Base-by-base conservation (phyloP, 1,140 invertebrate species). In the Halictus rubicundus region DNA sequence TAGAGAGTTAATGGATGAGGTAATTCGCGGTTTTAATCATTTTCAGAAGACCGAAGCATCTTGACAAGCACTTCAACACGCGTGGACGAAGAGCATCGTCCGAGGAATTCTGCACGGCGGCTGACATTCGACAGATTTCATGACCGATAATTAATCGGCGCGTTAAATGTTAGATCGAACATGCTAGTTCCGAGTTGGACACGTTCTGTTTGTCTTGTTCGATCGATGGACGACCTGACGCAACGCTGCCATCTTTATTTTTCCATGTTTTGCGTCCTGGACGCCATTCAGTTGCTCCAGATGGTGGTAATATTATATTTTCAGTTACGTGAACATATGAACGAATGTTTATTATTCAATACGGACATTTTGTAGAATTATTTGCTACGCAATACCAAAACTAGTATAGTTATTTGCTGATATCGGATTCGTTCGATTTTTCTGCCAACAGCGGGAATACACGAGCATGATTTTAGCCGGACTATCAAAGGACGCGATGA, bases 121-220 rank as follows among this genome's bases (percentile, higher is more conserved):
- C 66, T 54, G 66, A 52, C 46, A 21, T 27, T 46, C 66, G 66
- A 54, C 66, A 68, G 66, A 68, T 68, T 52, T 68, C 23, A 68
- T 68, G 25, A 19, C 52, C 6, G 49, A 68, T 68, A 68, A 68
- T 68, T 68, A 68, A 68, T 54, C 23, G 66, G 5, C 66, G 39
- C 21, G 57, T 69, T 77, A 69, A 77, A 60, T 60, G 74, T 49
- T 69, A 60, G 37, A 5, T 49, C 49, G 49, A 68, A 27, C 63
- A 42, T 68, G 37, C n/a, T 25, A 75, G 57, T 75, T 42, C 21
- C n/a, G 9, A 57, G 21, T n/a, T n/a, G 54, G 54, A 57, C 54
- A 57, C 54, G 19, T 57, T 57, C 54, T 57, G 54, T 57, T 57
- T 57, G 54, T n/a, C 54, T 8, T 6, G 21, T 54, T 27, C 32